These are phyloP conservation scores for Elephas maximus DNA, from an alignment of 2,113 vertebrate genomes.

Conservation along the genomic window DNA sequence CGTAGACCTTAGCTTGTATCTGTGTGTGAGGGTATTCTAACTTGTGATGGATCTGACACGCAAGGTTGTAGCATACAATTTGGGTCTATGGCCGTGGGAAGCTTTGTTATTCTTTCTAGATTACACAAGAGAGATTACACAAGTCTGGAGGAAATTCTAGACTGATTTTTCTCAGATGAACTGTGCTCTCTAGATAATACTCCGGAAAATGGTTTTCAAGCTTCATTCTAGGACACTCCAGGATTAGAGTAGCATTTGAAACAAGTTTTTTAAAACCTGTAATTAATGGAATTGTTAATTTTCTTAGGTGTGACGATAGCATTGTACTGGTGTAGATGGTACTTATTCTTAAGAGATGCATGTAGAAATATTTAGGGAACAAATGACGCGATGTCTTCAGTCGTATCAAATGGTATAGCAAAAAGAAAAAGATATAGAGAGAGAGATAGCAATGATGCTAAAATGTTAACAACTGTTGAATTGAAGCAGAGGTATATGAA, in stretches of 20 bases:
- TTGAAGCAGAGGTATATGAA: background rate
- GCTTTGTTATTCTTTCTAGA: background rate
- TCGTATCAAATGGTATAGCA: constrained; percentile 22
- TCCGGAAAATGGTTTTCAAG: constrained; percentile 42
- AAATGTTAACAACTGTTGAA: background rate
- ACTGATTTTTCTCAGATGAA: background rate
- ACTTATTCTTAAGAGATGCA: background rate
- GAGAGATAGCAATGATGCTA: background rate
- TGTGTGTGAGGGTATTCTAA: background rate
- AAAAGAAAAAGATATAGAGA: background rate
- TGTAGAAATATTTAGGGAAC: background rate
- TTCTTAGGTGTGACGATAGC: background rate
- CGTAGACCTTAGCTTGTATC: background rate
- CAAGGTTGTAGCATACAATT: background rate
- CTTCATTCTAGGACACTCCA: background rate
- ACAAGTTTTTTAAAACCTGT: background rate
- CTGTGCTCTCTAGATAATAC: background rate
- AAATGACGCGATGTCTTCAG: background rate
- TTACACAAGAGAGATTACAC: background rate
- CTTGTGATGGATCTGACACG: background rate
- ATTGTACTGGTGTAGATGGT: background rate
- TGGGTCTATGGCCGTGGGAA: background rate
- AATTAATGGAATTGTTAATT: constrained; percentile 29
- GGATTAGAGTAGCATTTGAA: constrained; percentile 10
- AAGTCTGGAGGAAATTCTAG: background rate